Conservation (phyloP, 2,113 vertebrate genomes). For the Coracopsis vasa region DNA sequence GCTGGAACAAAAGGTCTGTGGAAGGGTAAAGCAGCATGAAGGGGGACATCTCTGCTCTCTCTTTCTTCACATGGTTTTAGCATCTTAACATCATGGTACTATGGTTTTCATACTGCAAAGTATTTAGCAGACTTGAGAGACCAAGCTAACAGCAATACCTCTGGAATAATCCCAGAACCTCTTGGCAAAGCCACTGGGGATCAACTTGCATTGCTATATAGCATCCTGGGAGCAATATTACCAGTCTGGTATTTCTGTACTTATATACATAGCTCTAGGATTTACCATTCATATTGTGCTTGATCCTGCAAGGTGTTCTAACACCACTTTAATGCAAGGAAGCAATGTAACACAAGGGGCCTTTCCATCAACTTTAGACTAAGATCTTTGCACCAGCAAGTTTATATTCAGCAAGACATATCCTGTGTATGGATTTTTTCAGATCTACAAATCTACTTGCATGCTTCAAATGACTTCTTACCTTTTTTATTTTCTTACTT, state of each 20-base stretch:
- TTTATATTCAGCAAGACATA: neutral
- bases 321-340: neutral
- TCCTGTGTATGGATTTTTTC: neutral
- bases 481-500: accelerated
- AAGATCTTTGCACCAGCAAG: neutral
- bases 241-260: neutral
- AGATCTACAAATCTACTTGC: neutral
- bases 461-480: neutral
- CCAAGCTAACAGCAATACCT: neutral
- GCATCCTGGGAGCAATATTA: neutral
- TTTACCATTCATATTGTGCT: neutral
- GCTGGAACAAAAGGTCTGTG: neutral
- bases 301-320: neutral
- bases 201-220: neutral
- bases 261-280: neutral
- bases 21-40: neutral
- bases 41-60: neutral
- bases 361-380: constrained; percentile 3
- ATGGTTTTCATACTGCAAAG: neutral
- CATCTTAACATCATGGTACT: neutral
- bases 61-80: neutral
- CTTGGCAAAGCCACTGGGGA: constrained; percentile 9
- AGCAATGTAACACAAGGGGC: constrained; percentile 3
- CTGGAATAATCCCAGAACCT: constrained; percentile 23
- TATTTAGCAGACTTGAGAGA: constrained; percentile 12